These are phyloP conservation scores for Autographa gamma DNA, from an alignment of 2,888 invertebrate species.

Conservation along the genomic window DNA sequence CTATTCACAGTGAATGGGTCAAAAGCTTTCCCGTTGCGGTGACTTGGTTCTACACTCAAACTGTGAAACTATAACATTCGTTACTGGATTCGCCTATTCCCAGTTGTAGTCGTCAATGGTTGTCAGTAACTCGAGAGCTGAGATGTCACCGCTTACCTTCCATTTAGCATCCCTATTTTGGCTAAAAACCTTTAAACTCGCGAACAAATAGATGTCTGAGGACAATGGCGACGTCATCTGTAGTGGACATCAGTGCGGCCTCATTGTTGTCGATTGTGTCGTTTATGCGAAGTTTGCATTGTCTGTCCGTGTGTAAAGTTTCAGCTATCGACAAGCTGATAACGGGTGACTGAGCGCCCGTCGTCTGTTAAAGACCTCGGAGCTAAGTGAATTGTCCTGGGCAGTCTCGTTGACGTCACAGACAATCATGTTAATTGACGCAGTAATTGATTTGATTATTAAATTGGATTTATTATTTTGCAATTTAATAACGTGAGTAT, in stretches of 20 bases:
- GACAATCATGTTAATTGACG: slow-evolving; percentile 2
- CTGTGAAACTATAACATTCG: neutral
- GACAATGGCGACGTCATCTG: slow-evolving; percentile 71
- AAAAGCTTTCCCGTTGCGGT: slow-evolving; percentile 28
- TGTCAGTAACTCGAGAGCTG: slow-evolving; percentile 1
- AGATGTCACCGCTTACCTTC: neutral
- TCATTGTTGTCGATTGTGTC: slow-evolving; percentile 75
- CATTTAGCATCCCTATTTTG: slow-evolving; percentile 40
- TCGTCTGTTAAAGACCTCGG: slow-evolving; percentile 78
- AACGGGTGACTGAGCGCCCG: slow-evolving; percentile 69
- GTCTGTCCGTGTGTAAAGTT: slow-evolving; percentile 81
- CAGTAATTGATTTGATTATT: slow-evolving; percentile 7
- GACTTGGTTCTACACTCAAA: slow-evolving; percentile 21
- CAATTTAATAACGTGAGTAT: neutral
- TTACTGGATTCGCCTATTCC: neutral
- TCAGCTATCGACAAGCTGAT: slow-evolving; percentile 83
- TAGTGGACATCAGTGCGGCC: slow-evolving; percentile 72
- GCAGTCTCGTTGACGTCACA: slow-evolving; percentile 51
- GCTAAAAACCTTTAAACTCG: slow-evolving; percentile 63
- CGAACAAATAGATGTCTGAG: slow-evolving; percentile 61
- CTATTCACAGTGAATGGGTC: slow-evolving; percentile 45
- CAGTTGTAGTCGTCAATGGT: neutral
- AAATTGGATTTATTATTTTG: slow-evolving; percentile 3
- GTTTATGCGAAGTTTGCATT: slow-evolving; percentile 82
- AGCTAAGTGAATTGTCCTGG: slow-evolving; percentile 64